These are phyloP conservation scores for Cepaea nemoralis DNA, from an alignment of 1,140 invertebrate genomes.

Conservation along the genomic window DNA sequence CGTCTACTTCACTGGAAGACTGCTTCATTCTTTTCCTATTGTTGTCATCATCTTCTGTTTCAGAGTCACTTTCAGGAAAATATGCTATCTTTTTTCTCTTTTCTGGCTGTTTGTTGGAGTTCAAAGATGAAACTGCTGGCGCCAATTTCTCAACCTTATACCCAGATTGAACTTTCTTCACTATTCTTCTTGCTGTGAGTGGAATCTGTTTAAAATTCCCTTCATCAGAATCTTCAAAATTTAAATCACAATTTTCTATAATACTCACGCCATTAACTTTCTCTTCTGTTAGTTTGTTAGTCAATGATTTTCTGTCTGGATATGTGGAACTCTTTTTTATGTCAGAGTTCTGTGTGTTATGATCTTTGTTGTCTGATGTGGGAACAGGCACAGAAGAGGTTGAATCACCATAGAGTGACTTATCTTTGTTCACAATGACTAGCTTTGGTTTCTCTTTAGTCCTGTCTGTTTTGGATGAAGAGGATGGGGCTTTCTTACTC, in stretches of 20 bases:
- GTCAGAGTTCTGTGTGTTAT: not conserved
- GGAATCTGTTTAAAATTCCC: not conserved
- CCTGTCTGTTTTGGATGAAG: not conserved
- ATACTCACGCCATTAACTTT: not conserved
- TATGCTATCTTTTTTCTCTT: not conserved
- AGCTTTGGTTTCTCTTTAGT: conserved; percentile 45
- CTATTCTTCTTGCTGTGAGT: not conserved
- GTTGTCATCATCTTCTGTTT: not conserved
- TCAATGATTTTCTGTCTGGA: conserved; percentile 11
- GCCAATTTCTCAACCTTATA: not conserved
- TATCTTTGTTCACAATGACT: conserved; percentile 50
- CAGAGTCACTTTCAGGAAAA: not conserved
- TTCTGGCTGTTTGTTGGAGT: not conserved
- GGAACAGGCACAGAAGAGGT: not conserved
- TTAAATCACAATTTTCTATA: not conserved
- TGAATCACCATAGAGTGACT: conserved; percentile 44
- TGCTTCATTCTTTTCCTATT: not conserved
- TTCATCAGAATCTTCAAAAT: conserved; percentile 36
- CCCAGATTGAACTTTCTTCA: not conserved
- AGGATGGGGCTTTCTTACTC: not conserved
- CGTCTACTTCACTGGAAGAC: not conserved
- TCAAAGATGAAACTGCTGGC: not conserved
- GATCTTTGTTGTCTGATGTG: too few species aligned
- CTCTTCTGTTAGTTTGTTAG: not conserved
- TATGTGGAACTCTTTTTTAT: not conserved